Conservation (phyloP, 2,888 invertebrate genomes). For the Cepaea hortensis region DNA sequence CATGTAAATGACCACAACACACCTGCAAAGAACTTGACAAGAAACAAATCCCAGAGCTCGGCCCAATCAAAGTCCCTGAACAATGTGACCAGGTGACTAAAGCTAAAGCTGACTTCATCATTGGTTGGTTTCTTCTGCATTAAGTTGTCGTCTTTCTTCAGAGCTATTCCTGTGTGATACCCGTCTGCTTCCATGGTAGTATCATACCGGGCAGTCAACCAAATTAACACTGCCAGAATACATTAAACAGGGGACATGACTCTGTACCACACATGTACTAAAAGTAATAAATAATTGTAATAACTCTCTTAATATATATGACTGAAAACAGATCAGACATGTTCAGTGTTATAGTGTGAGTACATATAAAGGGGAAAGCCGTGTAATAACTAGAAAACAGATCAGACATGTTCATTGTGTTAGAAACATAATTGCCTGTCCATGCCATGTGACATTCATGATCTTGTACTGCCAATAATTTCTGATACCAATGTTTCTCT, state of each 20-base stretch:
- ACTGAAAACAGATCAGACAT: too few species aligned
- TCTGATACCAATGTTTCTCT: too few species aligned
- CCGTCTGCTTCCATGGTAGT: not conserved
- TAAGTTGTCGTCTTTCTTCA: slow-evolving; percentile 45
- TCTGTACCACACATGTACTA: not conserved
- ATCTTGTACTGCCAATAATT: too few species aligned
- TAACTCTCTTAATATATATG: not conserved
- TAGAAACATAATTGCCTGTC: too few species aligned
- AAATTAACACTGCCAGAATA: slow-evolving; percentile 13
- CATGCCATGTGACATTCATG: too few species aligned
- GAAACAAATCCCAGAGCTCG: slow-evolving; percentile 73
- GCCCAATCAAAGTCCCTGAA: slow-evolving; percentile 57
- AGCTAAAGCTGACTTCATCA: slow-evolving; percentile 60
- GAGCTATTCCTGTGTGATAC: not conserved
- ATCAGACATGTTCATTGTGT: too few species aligned
- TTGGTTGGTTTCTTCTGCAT: slow-evolving; percentile 54
- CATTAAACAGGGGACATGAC: not conserved
- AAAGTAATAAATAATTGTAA: not conserved
- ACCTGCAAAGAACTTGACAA: slow-evolving; percentile 71
- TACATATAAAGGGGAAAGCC: too few species aligned
- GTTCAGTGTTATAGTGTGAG: too few species aligned
- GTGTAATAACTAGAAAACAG: too few species aligned
- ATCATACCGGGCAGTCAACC: slow-evolving; percentile 17
- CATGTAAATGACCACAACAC: not conserved
- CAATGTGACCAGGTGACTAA: slow-evolving; percentile 56